These are phyloP conservation scores for Acrocephalus arundinaceus DNA, from an alignment of 2,113 vertebrate genomes.

Conservation along the genomic window DNA sequence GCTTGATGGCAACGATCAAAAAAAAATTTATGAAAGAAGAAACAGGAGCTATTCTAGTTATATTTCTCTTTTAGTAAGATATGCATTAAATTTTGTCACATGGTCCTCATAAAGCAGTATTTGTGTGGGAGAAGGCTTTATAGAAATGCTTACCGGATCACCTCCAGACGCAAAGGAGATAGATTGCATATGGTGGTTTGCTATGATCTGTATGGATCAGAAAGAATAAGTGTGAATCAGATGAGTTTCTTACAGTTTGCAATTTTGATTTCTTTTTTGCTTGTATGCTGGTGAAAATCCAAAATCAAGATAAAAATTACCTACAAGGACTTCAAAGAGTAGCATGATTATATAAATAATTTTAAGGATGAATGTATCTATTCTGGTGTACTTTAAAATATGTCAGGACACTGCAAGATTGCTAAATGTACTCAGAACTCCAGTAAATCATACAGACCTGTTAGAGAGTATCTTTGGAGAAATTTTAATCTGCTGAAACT, in stretches of 20 bases:
- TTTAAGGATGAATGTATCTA: not conserved
- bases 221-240: conserved; percentile 48
- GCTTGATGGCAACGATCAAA: not conserved
- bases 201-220: conserved; percentile 87
- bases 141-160: conserved; percentile 86
- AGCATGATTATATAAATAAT: not conserved
- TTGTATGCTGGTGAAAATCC: not conserved
- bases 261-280: not conserved
- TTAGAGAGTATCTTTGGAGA: not conserved
- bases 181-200: conserved; percentile 98
- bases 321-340: not conserved
- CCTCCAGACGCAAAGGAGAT: conserved; percentile 98
- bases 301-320: not conserved
- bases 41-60: not conserved
- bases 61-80: not conserved
- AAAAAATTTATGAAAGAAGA: conserved; percentile 8
- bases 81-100: not conserved
- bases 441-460: not conserved
- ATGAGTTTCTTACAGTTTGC: not conserved
- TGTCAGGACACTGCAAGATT: not conserved
- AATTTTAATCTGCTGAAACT: conserved; percentile 4
- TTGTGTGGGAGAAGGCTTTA: not conserved
- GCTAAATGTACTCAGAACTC: not conserved
- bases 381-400: not conserved
- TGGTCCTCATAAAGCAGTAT: not conserved